These are phyloP conservation scores for Sepioteuthis lessoniana DNA, from an alignment of 2,888 invertebrate genomes.

Conservation along the genomic window DNA sequence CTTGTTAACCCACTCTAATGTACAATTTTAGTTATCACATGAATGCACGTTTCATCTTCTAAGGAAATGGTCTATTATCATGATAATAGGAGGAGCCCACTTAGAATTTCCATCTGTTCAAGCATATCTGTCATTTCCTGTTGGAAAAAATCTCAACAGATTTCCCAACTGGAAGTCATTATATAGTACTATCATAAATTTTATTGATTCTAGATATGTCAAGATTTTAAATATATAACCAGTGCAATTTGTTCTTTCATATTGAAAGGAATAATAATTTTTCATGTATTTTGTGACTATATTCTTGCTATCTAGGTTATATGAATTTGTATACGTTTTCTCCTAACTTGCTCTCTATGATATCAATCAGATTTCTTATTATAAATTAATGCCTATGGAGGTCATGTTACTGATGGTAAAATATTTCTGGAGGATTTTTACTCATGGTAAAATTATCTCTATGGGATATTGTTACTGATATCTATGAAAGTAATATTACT, in stretches of 20 bases:
- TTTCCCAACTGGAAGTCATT: not conserved
- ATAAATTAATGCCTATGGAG: too few species aligned
- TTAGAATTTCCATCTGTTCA: not conserved
- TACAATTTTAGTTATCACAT: not conserved
- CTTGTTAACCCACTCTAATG: not conserved
- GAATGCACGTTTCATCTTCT: not conserved
- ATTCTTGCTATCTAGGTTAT: too few species aligned
- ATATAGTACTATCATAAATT: not conserved
- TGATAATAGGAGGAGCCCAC: not conserved
- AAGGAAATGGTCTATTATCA: not conserved
- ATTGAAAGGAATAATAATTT: too few species aligned
- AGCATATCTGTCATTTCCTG: not conserved
- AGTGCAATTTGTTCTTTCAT: not conserved
- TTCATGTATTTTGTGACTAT: too few species aligned
- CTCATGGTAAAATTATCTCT: too few species aligned
- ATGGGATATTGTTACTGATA: too few species aligned
- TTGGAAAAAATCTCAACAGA: not conserved
- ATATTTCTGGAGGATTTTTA: too few species aligned
- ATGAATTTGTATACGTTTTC: too few species aligned
- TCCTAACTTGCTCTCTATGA: too few species aligned
- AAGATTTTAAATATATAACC: not conserved
- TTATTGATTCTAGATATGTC: not conserved
- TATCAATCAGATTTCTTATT: too few species aligned
- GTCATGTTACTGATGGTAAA: too few species aligned
- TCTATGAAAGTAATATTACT: too few species aligned